Evolutionary conservation across 1,140 invertebrate species (phyloP), one percentile per base, ranked within the genome.

Genomic region (Drosophila pallidifrons): DNA sequence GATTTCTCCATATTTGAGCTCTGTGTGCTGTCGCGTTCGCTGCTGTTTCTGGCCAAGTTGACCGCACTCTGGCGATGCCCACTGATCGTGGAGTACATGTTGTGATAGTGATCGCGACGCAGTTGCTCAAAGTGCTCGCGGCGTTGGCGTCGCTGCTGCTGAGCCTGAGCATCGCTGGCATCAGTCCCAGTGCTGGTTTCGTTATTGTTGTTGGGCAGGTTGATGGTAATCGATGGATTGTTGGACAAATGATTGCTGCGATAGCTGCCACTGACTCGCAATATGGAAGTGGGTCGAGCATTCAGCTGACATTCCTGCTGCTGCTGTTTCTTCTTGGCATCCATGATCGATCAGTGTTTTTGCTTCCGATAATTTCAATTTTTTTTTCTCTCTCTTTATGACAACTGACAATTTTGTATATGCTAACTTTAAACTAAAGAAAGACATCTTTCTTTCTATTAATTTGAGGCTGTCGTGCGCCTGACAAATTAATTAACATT

Each of bases 401-500:
- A 55, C 30, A 54, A 60, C 64, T 51, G 66, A 74, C 72, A 75
- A 66, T 71, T 78, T 75, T 70, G 57, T 47, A 61, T 71, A 75
- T 60, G 76, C 30, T 55, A 46, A 10, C 8, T 30, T 60, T 1
- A 43, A 11, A 60, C 6, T 7, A 30, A 30, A 35, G 5, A 60
- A 32, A 20, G 13, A 45, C 25, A 28, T 28, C 25, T 28, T 28
- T 11, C 1, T 30, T 35, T 3, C 47, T 15, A 52, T 25, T 49
- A 52, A 16, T 25, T 52, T 55, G 28, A 10, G 5, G 51, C 68
- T 65, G 69, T 71, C 57, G 46, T 63, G 57, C 54, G 73, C 76
- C 83, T 87, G 83, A 87, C 81, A 88, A 80, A 89, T 81, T 73
- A 89, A 88, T 88, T 88, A 88, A 59, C 83, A 81, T 83, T 89